Conservation (phyloP, 1,140 invertebrate genomes). For the Megathymus violae region DNA sequence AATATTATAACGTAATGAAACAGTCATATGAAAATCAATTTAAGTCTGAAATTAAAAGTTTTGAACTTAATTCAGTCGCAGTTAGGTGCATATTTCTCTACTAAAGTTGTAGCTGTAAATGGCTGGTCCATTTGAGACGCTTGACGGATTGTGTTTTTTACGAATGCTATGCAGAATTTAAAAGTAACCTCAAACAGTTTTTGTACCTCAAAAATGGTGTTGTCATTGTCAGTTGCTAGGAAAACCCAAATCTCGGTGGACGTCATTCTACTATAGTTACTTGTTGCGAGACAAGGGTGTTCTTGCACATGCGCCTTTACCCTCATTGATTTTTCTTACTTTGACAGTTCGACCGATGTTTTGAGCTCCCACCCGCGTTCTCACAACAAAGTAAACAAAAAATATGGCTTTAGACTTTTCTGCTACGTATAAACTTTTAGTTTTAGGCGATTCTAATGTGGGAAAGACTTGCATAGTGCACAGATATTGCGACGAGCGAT, state of each 20-base stretch:
- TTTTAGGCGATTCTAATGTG: slow-evolving; percentile 95
- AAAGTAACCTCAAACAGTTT: slow-evolving; percentile 11
- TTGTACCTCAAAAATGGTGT: neutral
- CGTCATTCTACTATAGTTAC: slow-evolving; percentile 45
- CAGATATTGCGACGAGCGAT: slow-evolving; percentile 94
- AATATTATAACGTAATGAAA: no score
- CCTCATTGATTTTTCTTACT: slow-evolving; percentile 79
- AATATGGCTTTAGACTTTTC: slow-evolving; percentile 92
- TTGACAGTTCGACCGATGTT: slow-evolving; percentile 80
- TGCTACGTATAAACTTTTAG: slow-evolving; percentile 93
- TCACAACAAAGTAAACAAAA: slow-evolving; percentile 75
- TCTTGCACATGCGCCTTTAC: slow-evolving; percentile 68
- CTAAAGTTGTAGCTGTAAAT: neutral
- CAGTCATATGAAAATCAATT: no score
- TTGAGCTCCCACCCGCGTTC: slow-evolving; percentile 67
- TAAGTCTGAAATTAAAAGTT: slow-evolving; percentile 3
- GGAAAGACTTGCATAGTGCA: slow-evolving; percentile 96
- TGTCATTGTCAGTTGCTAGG: slow-evolving; percentile 31
- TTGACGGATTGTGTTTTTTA: slow-evolving; percentile 3
- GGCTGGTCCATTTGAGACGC: slow-evolving; percentile 1
- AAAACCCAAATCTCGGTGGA: slow-evolving; percentile 37
- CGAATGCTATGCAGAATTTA: neutral
- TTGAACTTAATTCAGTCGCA: slow-evolving; percentile 1
- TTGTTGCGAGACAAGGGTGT: slow-evolving; percentile 49
- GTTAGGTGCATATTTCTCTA: slow-evolving; percentile 1